These are phyloP conservation scores for Dermatemys mawii DNA, from an alignment of 2,113 vertebrate genomes.

Conservation along the genomic window DNA sequence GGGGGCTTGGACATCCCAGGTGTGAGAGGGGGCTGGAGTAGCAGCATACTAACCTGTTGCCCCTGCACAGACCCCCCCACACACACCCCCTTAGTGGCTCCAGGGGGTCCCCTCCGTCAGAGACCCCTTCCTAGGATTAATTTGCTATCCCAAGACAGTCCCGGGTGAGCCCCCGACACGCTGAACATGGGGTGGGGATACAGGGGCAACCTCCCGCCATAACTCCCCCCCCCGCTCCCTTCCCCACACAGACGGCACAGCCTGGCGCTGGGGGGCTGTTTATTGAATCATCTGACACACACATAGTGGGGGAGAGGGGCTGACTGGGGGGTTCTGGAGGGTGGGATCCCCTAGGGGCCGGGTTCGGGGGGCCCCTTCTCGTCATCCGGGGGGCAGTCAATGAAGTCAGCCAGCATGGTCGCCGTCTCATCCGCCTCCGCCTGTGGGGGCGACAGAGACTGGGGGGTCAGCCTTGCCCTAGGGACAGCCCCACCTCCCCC, in stretches of 20 bases:
- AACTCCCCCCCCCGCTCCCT: neutral
- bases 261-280: neutral
- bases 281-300: neutral
- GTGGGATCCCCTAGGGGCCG: conserved; percentile 22
- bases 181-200: neutral
- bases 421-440: conserved; percentile 81
- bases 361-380: conserved; percentile 57
- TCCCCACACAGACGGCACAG: neutral
- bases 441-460: neutral
- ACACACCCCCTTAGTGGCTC: too few species aligned
- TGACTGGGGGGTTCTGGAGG: neutral
- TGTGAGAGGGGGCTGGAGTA: too few species aligned
- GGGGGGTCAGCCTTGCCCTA: neutral
- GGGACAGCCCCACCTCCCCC: neutral
- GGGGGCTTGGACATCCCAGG: too few species aligned
- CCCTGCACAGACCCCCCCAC: too few species aligned
- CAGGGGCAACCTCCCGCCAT: neutral
- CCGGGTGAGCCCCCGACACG: too few species aligned
- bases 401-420: conserved; percentile 91
- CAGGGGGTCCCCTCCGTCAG: too few species aligned
- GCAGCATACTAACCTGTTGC: too few species aligned
- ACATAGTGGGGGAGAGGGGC: neutral
- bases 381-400: conserved; percentile 89
- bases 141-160: too few species aligned
- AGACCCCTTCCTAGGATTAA: too few species aligned